Evolutionary conservation across 2,113 vertebrate species (phyloP), one percentile per base, ranked within the genome.

Genomic region (Hepsetus odoe): DNA sequence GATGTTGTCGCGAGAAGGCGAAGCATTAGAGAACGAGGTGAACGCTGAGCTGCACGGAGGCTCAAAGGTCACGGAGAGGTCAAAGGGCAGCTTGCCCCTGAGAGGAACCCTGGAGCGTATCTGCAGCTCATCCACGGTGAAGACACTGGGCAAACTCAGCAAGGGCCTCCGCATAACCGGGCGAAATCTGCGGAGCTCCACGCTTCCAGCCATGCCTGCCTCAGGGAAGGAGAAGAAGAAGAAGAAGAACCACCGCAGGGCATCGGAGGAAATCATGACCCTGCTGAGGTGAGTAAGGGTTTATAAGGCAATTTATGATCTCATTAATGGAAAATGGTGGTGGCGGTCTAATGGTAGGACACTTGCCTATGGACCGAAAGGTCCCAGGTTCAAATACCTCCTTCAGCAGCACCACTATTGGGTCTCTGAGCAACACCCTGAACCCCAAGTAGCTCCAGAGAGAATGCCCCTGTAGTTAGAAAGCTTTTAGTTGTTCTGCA

Each of bases 21-120:
- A 94, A 69, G 92, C 90, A 71, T 90, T 91, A 83, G 93, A 93
- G 67, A 90, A 92, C 0, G 93, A 93, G 75, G 85, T 91, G 44
- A 94, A 94, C 1, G 86, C 90, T 0, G 93, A 89, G 68, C 87
- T 80, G 56, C 90, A 89, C 0, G 88, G 90, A 1, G 86, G 88
- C 3, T 86, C 86, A 2, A 91, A 90, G 46, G 83, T 84, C 33
- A 83, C 38, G 0, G 78, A 77, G 12, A 92, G 32, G 88, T 86
- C 87, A 0, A 91, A 90, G 46, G 87, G 82, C 16, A 84, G 82
- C 80, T 93, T 68, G 72, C 91, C 91, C 22, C 91, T 81, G 74
- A 93, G 76, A 0, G 95, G 94, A 64, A 97, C 96, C 3, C 89
- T 97, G 85, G 95, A 96, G 84, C 89, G 93, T 35, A 89, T 98